phyloP scores from a whole-genome alignment of 2,888 invertebrate species.

The Hesperia comma region DNA sequence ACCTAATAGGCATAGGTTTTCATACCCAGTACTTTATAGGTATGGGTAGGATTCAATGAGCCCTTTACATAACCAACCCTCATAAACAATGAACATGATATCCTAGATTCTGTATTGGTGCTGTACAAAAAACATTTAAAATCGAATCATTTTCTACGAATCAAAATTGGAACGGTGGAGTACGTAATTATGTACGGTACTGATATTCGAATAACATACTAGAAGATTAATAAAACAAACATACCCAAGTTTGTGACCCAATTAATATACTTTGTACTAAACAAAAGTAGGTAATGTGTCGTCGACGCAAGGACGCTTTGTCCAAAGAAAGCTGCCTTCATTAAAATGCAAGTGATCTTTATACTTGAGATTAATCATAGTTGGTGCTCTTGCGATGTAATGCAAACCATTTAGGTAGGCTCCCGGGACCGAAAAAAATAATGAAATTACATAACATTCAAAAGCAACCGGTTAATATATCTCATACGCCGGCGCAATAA shows the following conservation, averaged over 20 bases:
- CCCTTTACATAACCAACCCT: too few species aligned
- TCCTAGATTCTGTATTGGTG: too few species aligned
- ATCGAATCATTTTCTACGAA: too few species aligned
- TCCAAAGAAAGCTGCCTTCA: slow-evolving; percentile 60
- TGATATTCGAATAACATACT: too few species aligned
- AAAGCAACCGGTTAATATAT: slow-evolving; percentile 58
- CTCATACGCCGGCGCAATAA: slow-evolving; percentile 47
- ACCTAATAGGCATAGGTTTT: too few species aligned
- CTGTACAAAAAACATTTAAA: too few species aligned
- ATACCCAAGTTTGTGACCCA: background rate
- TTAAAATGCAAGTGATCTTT: slow-evolving; percentile 73
- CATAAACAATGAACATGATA: too few species aligned
- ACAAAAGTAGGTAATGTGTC: background rate
- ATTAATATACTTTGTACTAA: background rate
- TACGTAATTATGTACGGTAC: too few species aligned
- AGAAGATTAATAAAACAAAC: too few species aligned
- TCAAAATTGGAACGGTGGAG: too few species aligned
- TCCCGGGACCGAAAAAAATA: slow-evolving; percentile 38
- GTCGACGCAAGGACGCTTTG: slow-evolving; percentile 55
- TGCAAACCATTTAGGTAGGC: slow-evolving; percentile 51
- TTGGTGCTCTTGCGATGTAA: slow-evolving; percentile 58
- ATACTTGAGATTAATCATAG: slow-evolving; percentile 64
- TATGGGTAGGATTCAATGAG: too few species aligned
- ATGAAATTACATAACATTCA: slow-evolving; percentile 50
- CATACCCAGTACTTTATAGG: too few species aligned